Evolutionary conservation across 2,113 vertebrate species (phyloP).

Genomic region (Okapia johnstoni): DNA sequence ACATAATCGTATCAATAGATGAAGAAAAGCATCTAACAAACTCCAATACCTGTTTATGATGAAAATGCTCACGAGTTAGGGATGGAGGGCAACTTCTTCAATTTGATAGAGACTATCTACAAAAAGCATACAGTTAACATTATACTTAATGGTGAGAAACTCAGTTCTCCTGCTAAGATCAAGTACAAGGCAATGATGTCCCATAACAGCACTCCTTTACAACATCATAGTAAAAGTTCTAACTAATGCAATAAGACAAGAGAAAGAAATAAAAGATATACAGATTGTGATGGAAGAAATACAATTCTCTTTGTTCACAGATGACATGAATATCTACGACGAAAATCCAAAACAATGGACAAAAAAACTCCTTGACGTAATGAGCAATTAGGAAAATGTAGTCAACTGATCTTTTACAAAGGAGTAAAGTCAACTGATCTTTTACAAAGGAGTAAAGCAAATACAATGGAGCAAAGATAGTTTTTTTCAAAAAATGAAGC

Average conservation of each 20-base stretch:
- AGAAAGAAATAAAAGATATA: neutral
- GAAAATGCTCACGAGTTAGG: neutral
- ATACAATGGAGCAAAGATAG: neutral
- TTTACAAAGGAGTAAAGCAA: neutral
- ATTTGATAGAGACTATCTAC: neutral
- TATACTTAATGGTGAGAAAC: neutral
- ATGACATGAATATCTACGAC: neutral
- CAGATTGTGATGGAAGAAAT: neutral
- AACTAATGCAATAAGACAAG: neutral
- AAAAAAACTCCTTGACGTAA: neutral
- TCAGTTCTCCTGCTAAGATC: neutral
- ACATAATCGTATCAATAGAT: neutral
- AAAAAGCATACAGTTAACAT: neutral
- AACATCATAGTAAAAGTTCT: neutral
- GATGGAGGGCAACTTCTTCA: neutral
- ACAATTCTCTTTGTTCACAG: neutral
- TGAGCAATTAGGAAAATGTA: neutral
- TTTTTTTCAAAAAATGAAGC: neutral
- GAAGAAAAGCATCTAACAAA: neutral
- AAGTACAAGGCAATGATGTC: neutral
- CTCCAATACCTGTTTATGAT: neutral
- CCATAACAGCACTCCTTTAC: neutral
- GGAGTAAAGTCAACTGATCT: neutral
- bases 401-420: neutral
- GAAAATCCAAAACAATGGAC: neutral